Percentiles rank a stretch among this genome's conserved stretches.
Conservation (phyloP, 2,888 invertebrate species). For the Digitonthophagus gazella region DNA sequence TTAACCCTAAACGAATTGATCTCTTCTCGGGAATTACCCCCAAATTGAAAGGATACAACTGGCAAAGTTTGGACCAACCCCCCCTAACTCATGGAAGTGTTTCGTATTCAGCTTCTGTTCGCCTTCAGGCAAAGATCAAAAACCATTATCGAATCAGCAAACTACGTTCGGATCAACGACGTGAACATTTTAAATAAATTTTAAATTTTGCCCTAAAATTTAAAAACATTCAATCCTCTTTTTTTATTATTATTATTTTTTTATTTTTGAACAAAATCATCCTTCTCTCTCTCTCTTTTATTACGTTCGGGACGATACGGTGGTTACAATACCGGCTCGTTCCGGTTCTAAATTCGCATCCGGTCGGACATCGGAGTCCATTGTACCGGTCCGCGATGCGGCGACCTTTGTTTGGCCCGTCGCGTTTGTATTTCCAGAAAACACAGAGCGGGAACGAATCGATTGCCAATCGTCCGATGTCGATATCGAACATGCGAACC, state of each 20-base stretch:
- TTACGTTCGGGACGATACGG: background rate
- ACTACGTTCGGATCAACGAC: background rate
- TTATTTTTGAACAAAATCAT: background rate
- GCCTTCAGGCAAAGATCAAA: constrained; percentile 14
- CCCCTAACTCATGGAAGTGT: background rate
- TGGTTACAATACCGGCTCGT: constrained; percentile 1
- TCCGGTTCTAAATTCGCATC: constrained; percentile 17
- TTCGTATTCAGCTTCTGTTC: constrained; percentile 4
- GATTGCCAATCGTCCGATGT: background rate
- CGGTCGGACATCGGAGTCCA: background rate
- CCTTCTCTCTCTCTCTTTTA: too few species aligned
- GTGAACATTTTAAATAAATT: background rate
- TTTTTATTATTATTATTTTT: background rate
- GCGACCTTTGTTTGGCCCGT: background rate
- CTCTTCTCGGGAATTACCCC: background rate
- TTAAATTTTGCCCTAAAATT: too few species aligned
- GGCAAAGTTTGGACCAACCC: background rate
- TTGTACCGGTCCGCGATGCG: background rate
- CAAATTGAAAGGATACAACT: background rate
- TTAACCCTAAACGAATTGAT: background rate
- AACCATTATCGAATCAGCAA: constrained; percentile 13
- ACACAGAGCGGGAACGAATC: background rate
- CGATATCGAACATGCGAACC: background rate
- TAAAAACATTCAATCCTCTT: too few species aligned
- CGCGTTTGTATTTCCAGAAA: background rate